phyloP scores from a whole-genome alignment of 2,797 vertebrate genomes.

The Liparis tanakae region DNA sequence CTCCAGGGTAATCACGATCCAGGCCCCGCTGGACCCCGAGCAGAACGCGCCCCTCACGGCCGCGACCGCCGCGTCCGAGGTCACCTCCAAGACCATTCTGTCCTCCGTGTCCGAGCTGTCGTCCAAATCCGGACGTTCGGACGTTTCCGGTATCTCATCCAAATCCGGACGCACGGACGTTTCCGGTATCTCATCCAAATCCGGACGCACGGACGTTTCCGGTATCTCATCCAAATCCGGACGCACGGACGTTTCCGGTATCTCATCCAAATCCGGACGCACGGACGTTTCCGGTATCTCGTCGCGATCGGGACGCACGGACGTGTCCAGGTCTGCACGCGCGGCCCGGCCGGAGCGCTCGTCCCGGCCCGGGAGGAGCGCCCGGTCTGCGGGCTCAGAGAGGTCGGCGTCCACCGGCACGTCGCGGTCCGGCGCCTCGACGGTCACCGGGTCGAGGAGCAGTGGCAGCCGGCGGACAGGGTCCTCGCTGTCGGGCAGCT shows the following conservation, averaged over 20 bases:
- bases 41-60: slow-evolving; percentile 61
- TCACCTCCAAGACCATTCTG: slow-evolving; percentile 67
- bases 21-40: slow-evolving; percentile 41
- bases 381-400: slow-evolving; percentile 17
- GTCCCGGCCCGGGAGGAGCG: neutral
- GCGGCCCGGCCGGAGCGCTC: slow-evolving; percentile 28
- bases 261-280: slow-evolving; percentile 38
- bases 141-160: slow-evolving; percentile 60
- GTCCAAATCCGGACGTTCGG: slow-evolving; percentile 34
- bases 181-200: slow-evolving; percentile 16
- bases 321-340: slow-evolving; percentile 40
- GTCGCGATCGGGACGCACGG: slow-evolving; percentile 10
- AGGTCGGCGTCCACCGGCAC: slow-evolving; percentile 37
- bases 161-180: slow-evolving; percentile 31
- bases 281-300: neutral
- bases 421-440: slow-evolving; percentile 44
- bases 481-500: slow-evolving; percentile 51
- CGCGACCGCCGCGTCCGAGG: slow-evolving; percentile 57
- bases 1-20: neutral
- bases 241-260: slow-evolving; percentile 7
- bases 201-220: slow-evolving; percentile 31
- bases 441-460: slow-evolving; percentile 28
- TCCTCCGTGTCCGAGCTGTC: slow-evolving; percentile 71
- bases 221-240: slow-evolving; percentile 61
- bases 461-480: slow-evolving; percentile 43